Base-by-base conservation (phyloP, 2,113 vertebrate genomes). In the Anoura caudifer region DNA sequence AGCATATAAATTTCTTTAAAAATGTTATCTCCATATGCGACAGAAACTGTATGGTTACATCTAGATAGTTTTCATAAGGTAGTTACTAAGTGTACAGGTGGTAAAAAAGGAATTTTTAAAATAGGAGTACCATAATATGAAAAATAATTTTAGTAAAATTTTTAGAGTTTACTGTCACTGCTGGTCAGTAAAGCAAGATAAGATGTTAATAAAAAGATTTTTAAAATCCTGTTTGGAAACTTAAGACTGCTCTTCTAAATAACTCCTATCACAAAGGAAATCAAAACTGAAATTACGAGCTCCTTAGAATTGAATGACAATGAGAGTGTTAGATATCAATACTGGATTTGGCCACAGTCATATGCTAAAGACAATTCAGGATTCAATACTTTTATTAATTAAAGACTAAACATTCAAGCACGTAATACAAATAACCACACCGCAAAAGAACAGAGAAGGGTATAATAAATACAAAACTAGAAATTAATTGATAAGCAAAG, bases 401-500 rank as follows among this genome's bases (percentile, higher is more conserved):
- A 79, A 45, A 90, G 41, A 90, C 31, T 84, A 59, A 91, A 11
- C 63, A 94, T 69, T 97, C 14, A 59, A 70, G 10, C 17, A 65
- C 72, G 11, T 41, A 75, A 83, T 69, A 50, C 83, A 95, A 90
- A 75, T 26, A 87, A 72, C 14, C 26, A 61, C n/a, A 80, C 90
- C 77, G 80, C 76, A 87, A 85, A 93, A 77, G 38, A 63, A 75
- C 93, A 7, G 4, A 61, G 24, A 81, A 81, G 50, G 0, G 59
- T 41, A 61, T 56, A 93, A 65, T 88, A 95, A 95, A 76, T 41
- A 33, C 36, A 77, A 81, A 92, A 63, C 50, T 84, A 91, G 56
- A 85, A 83, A 75, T 50, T 65, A 90, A 69, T 69, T 31, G 41
- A 54, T 80, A 56, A 70, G 20, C 36, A 85, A 89, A 41, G 2